phyloP scores from a whole-genome alignment of 2,113 vertebrate genomes.

The Nematolebias whitei region DNA sequence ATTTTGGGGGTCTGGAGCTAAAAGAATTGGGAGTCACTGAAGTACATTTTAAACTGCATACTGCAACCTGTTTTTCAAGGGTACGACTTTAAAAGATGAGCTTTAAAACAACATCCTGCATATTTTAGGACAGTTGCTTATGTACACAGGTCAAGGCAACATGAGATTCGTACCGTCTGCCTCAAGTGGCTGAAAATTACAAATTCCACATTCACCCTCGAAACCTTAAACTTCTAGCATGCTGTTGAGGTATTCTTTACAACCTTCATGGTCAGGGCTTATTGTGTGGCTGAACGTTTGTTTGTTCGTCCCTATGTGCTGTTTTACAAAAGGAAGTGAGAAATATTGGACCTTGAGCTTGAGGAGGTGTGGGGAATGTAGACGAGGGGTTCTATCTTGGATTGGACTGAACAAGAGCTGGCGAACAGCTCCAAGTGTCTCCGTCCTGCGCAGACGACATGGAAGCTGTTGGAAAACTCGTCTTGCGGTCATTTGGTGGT shows the following conservation, averaged over 20 bases:
- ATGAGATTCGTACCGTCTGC: not conserved
- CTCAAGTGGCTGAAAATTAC: conserved; percentile 5
- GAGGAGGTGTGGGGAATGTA: conserved; percentile 69
- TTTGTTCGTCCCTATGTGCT: not conserved
- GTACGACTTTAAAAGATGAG: too few relatives aligned
- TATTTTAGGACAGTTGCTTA: too few relatives aligned
- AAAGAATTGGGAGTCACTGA: not conserved
- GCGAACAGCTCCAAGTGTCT: conserved; percentile 4
- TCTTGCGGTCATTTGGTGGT: not conserved
- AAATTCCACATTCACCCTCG: conserved; percentile 23
- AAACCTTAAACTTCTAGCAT: conserved; percentile 5
- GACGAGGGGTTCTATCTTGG: conserved; percentile 56
- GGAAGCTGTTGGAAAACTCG: not conserved
- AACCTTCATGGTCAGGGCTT: conserved; percentile 7
- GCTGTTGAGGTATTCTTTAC: conserved; percentile 26
- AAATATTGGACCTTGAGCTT: conserved; percentile 73
- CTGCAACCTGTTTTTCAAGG: conserved; percentile 2
- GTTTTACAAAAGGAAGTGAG: conserved; percentile 50
- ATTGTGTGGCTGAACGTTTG: conserved; percentile 14
- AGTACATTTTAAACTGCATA: conserved; percentile 24
- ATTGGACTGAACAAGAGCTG: conserved; percentile 49
- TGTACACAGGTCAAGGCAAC: conserved; percentile 9
- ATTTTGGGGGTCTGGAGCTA: too few relatives aligned
- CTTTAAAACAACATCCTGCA: too few relatives aligned
- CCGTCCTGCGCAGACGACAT: not conserved